Evolutionary conservation across 2,113 vertebrate genomes (phyloP).

Genomic region (Perognathus longimembris): DNA sequence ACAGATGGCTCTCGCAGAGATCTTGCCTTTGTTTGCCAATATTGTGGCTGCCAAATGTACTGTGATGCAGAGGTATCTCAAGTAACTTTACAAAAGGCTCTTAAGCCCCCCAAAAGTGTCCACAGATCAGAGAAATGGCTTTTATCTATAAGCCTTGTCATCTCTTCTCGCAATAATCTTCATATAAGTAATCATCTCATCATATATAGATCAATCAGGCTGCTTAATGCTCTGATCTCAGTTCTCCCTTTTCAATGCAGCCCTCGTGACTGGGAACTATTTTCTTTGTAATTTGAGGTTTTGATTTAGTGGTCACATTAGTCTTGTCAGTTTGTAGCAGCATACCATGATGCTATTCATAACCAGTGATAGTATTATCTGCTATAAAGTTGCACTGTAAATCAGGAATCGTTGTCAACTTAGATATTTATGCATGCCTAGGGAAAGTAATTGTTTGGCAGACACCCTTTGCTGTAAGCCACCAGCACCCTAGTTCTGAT

Average conservation of each 20-base stretch:
- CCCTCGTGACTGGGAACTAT: constrained; percentile 88
- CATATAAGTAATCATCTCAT: constrained; percentile 91
- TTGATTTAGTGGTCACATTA: constrained; percentile 92
- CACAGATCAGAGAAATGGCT: constrained; percentile 86
- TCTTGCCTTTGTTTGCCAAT: constrained; percentile 80
- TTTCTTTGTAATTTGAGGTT: constrained; percentile 91
- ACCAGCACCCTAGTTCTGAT: constrained; percentile 83
- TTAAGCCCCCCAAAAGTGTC: constrained; percentile 83
- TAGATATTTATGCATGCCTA: constrained; percentile 89
- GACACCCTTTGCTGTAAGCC: constrained; percentile 88
- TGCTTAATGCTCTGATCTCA: constrained; percentile 89
- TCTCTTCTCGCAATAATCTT: constrained; percentile 89
- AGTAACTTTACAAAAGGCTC: constrained; percentile 86
- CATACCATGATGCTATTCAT: constrained; percentile 91
- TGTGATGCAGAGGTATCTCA: constrained; percentile 82
- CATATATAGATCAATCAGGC: constrained; percentile 91
- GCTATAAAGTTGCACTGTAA: constrained; percentile 91
- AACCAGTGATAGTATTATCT: constrained; percentile 91
- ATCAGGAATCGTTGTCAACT: constrained; percentile 90
- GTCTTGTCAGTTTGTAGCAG: constrained; percentile 90
- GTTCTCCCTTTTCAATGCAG: constrained; percentile 88
- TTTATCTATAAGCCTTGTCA: constrained; percentile 90
- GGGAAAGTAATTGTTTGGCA: constrained; percentile 88
- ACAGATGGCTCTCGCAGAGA: constrained; percentile 74
- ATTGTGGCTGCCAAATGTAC: constrained; percentile 84